A percentile compares a stretch with the other conserved stretches of the same genome.
Conservation (phyloP, 2,797 vertebrate genomes). For the Dicrostonyx torquatus region DNA sequence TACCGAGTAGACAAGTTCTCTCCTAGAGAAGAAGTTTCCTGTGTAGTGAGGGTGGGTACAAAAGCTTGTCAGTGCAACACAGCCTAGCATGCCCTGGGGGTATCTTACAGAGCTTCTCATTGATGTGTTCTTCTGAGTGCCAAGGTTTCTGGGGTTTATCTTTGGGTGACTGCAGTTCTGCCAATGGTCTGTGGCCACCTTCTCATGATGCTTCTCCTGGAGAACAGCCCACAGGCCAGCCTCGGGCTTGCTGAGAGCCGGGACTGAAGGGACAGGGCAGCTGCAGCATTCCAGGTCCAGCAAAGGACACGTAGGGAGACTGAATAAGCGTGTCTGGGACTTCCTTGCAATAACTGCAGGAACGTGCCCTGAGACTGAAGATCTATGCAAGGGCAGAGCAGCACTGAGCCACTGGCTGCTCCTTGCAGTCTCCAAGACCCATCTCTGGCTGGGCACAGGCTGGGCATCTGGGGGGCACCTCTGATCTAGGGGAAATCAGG, state of each 20-base stretch:
- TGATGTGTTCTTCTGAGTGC: not conserved
- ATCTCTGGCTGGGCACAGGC: not conserved
- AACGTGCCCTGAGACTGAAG: not conserved
- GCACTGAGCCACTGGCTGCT: not conserved
- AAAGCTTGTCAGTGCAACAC: not conserved
- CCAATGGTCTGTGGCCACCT: not conserved
- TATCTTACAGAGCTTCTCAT: not conserved
- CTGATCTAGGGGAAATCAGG: too few relatives aligned
- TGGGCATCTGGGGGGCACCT: not conserved
- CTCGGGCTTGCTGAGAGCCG: not conserved
- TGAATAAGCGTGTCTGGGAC: not conserved
- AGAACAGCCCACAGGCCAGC: not conserved
- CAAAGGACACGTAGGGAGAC: not conserved
- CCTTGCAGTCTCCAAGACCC: not conserved
- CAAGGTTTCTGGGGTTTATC: not conserved
- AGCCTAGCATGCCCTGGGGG: not conserved
- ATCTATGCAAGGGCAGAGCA: not conserved
- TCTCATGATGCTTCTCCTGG: not conserved
- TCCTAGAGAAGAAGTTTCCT: not conserved
- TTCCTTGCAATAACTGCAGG: not conserved
- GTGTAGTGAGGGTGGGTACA: not conserved
- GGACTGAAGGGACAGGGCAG: not conserved
- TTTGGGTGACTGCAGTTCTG: not conserved
- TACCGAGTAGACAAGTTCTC: not conserved
- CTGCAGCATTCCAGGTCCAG: not conserved